Percentiles rank a stretch among this genome's conserved stretches.
Evolutionary conservation across 1,140 invertebrate species (phyloP).

Genomic region (Laupala kohalensis): DNA sequence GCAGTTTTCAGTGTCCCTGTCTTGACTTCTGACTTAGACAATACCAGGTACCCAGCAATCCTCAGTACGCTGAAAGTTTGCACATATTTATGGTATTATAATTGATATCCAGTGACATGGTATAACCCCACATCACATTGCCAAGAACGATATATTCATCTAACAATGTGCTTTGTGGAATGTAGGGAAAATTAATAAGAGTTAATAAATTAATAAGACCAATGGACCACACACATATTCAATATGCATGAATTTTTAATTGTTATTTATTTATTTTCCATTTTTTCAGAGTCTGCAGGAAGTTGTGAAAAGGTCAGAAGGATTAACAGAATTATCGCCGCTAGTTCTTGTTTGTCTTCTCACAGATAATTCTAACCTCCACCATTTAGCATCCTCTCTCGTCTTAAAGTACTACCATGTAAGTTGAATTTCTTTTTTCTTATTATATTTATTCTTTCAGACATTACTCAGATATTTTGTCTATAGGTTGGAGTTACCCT

Average conservation of each 20-base stretch:
- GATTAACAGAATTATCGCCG: background rate
- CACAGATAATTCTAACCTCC: background rate
- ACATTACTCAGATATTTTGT: background rate
- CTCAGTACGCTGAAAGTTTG: no score
- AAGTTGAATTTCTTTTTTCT: background rate
- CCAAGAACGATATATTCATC: no score
- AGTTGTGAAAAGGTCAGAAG: background rate
- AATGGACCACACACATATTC: no score
- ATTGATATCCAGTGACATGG: no score
- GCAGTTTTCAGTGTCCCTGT: no score
- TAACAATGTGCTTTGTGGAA: no score
- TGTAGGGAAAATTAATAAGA: no score
- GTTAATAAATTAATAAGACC: no score
- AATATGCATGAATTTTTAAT: background rate
- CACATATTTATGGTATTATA: no score
- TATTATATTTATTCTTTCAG: background rate
- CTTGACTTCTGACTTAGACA: no score
- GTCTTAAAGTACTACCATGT: background rate
- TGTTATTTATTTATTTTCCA: background rate
- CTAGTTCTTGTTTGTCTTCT: constrained; percentile 1
- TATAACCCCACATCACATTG: no score
- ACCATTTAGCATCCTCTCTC: background rate
- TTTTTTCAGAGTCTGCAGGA: background rate
- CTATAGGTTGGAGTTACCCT: background rate
- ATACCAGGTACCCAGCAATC: no score